phyloP scores from a whole-genome alignment of 2,888 invertebrate genomes.

The Lasioglossum calceatum region DNA sequence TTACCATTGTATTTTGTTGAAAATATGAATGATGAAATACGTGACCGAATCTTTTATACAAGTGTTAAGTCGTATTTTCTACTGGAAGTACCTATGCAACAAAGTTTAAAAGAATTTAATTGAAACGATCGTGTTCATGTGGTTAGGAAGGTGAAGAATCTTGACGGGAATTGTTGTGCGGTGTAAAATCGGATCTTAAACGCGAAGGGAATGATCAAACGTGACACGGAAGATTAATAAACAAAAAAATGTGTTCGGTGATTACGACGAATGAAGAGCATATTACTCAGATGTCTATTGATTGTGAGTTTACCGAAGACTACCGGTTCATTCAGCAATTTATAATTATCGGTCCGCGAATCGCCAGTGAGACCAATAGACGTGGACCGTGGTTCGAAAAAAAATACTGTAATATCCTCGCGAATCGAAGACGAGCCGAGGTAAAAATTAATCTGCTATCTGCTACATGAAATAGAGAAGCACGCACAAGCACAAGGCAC shows the following conservation, averaged over 20 bases:
- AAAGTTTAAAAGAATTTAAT: conserved; percentile 8
- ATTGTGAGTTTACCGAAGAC: conserved; percentile 41
- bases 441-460: conserved; percentile 48
- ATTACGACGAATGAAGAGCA: conserved; percentile 38
- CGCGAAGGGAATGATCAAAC: background rate
- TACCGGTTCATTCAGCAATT: conserved; percentile 27
- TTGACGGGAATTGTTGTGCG: conserved; percentile 8
- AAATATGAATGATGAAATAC: conserved; percentile 3
- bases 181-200: background rate
- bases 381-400: background rate
- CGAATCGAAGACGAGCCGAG: background rate
- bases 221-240: conserved; percentile 6
- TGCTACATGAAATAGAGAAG: conserved; percentile 57
- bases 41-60: background rate
- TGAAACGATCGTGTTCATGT: conserved; percentile 24
- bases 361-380: background rate
- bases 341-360: conserved; percentile 11
- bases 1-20: background rate
- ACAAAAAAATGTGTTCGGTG: conserved; percentile 37
- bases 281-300: conserved; percentile 55
- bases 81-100: conserved; percentile 7
- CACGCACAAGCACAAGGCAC: conserved; percentile 72
- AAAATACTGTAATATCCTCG: conserved; percentile 1
- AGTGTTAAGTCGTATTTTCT: background rate
- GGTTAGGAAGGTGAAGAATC: conserved; percentile 53